A percentile compares a stretch with the other conserved stretches of the same genome.
Evolutionary conservation across 2,113 vertebrate genomes (phyloP).

Genomic region (Spea multiplicata): DNA sequence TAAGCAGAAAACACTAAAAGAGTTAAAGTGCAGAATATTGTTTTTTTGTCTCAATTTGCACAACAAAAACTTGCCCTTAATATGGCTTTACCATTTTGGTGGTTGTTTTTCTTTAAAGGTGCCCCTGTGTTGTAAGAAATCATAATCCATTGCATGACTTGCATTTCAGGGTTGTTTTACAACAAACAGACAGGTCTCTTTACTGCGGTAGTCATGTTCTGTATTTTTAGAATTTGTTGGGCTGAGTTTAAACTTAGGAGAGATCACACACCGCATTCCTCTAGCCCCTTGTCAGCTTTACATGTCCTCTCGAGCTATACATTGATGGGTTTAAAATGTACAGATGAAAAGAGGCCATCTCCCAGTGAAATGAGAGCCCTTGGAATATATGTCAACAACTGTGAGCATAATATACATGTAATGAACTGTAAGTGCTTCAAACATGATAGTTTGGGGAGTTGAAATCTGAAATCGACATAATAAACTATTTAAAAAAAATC

Average conservation of each 20-base stretch:
- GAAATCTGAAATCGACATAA: no score
- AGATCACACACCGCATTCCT: constrained; percentile 39
- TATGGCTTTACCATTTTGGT: background rate
- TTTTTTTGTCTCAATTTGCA: no score
- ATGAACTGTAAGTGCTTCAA: constrained; percentile 28
- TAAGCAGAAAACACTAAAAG: background rate
- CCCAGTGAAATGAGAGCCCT: constrained; percentile 36
- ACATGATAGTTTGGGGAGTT: constrained; percentile 10
- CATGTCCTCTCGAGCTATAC: constrained; percentile 22
- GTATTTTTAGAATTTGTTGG: constrained; percentile 41
- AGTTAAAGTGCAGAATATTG: background rate
- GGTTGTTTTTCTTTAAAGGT: background rate
- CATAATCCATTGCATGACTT: background rate
- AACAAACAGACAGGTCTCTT: constrained; percentile 11
- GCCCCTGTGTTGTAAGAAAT: background rate
- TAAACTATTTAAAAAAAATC: no score
- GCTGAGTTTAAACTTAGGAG: constrained; percentile 36
- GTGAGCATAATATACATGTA: constrained; percentile 38
- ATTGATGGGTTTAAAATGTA: constrained; percentile 35
- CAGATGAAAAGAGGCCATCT: constrained; percentile 33
- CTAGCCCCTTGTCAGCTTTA: constrained; percentile 17
- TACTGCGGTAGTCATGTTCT: constrained; percentile 19
- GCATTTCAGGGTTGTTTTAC: constrained; percentile 4
- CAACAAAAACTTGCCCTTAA: background rate
- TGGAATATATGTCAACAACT: constrained; percentile 37